phyloP scores from a whole-genome alignment of 2,888 invertebrate species.

The Polia nebulosa region DNA sequence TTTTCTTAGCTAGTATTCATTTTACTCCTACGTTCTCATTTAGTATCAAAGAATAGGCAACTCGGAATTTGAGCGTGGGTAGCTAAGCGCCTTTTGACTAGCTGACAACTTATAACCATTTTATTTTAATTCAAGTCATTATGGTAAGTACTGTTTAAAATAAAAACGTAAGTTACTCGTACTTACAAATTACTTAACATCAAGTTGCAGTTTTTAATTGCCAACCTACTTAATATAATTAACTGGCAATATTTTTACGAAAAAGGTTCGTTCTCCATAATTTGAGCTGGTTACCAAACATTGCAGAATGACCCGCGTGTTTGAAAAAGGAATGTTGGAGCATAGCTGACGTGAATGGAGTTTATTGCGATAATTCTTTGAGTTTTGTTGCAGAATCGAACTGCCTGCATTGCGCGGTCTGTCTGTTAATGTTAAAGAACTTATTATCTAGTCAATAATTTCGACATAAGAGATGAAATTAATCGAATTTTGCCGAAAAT shows the following conservation, averaged over 20 bases:
- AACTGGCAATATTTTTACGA: constrained; percentile 22
- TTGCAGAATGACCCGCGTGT: constrained; percentile 44
- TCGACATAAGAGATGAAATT: not conserved
- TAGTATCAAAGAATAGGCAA: not conserved
- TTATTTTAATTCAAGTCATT: not conserved
- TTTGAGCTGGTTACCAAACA: constrained; percentile 47
- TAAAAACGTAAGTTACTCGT: not conserved
- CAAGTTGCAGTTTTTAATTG: constrained; percentile 16
- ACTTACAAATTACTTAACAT: not conserved
- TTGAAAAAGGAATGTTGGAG: constrained; percentile 56
- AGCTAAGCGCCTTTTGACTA: not conserved
- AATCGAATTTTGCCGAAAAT: not conserved
- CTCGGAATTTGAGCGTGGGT: not conserved
- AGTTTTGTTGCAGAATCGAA: constrained; percentile 54
- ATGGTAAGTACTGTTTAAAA: not conserved
- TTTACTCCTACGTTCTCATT: constrained; percentile 6
- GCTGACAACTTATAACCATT: not conserved
- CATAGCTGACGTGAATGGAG: constrained; percentile 54
- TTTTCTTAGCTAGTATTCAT: not conserved
- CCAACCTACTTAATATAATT: constrained; percentile 26
- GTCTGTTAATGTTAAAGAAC: constrained; percentile 19
- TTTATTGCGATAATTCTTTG: constrained; percentile 59
- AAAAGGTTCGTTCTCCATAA: constrained; percentile 35
- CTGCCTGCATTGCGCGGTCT: constrained; percentile 45
- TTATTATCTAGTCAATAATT: constrained; percentile 5